Percentiles rank a stretch among this genome's conserved stretches.
Conservation (phyloP, 2,113 vertebrate genomes). For the Mystacornis crossleyi region DNA sequence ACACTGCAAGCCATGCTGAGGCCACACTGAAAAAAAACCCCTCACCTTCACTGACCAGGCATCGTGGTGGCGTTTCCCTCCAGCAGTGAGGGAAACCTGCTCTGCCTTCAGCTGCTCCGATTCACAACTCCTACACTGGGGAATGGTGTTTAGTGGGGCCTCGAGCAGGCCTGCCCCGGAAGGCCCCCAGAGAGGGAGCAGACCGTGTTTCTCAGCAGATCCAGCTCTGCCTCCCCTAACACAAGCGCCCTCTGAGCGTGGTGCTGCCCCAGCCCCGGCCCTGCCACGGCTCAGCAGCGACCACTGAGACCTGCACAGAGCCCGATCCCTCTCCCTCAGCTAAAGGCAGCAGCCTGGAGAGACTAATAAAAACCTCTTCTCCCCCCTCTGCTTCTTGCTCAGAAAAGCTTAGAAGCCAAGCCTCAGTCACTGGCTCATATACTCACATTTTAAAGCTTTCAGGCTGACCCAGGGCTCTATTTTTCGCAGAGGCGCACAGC, state of each 20-base stretch:
- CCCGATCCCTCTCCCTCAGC: fast-evolving
- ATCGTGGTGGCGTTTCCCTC: not conserved
- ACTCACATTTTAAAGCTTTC: not conserved
- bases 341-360: not conserved
- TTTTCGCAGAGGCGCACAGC: not conserved
- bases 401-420: not conserved
- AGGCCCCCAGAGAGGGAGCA: not conserved
- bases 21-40: not conserved
- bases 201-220: not conserved
- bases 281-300: not conserved
- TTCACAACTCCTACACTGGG: not conserved
- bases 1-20: not conserved
- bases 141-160: not conserved
- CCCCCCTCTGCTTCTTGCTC: not conserved
- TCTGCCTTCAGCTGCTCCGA: not conserved
- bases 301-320: not conserved
- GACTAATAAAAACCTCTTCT: not conserved
- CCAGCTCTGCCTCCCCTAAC: not conserved
- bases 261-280: not conserved
- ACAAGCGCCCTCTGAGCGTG: not conserved
- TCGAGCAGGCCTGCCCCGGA: not conserved
- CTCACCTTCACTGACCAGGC: not conserved
- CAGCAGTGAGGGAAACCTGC: not conserved
- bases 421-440: not conserved
- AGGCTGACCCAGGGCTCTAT: not conserved